phyloP scores from a whole-genome alignment of 2,797 vertebrate genomes.

The Fringilla coelebs region DNA sequence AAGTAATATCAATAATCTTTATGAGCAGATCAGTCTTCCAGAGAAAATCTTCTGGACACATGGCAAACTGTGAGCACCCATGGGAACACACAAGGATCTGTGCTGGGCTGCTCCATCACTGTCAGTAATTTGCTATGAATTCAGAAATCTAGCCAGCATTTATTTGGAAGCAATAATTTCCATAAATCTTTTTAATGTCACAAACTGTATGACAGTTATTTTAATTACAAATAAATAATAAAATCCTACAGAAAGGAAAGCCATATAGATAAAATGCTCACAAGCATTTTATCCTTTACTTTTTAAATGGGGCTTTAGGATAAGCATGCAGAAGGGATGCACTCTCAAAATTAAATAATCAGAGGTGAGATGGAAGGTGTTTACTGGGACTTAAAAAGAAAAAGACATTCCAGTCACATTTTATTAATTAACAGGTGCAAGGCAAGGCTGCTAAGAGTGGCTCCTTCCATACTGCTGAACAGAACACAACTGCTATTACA shows the following conservation, averaged over 20 bases:
- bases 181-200: slow-evolving; percentile 43
- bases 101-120: neutral
- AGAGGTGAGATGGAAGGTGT: neutral
- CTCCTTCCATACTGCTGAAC: neutral
- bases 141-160: neutral
- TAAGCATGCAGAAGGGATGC: neutral
- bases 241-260: neutral
- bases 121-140: neutral
- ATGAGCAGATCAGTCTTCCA: neutral
- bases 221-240: slow-evolving; percentile 66
- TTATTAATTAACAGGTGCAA: neutral
- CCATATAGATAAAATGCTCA: neutral
- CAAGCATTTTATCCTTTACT: neutral
- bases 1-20: slow-evolving; percentile 3
- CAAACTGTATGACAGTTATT: slow-evolving; percentile 51
- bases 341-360: neutral
- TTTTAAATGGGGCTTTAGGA: neutral
- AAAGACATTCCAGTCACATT: neutral
- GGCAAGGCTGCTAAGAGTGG: neutral
- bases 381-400: neutral
- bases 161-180: neutral
- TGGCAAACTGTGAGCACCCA: neutral
- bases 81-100: neutral
- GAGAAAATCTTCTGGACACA: neutral
- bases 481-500: neutral